Conservation (phyloP, 2,113 vertebrate genomes). For the Oreochromis tanganicae region DNA sequence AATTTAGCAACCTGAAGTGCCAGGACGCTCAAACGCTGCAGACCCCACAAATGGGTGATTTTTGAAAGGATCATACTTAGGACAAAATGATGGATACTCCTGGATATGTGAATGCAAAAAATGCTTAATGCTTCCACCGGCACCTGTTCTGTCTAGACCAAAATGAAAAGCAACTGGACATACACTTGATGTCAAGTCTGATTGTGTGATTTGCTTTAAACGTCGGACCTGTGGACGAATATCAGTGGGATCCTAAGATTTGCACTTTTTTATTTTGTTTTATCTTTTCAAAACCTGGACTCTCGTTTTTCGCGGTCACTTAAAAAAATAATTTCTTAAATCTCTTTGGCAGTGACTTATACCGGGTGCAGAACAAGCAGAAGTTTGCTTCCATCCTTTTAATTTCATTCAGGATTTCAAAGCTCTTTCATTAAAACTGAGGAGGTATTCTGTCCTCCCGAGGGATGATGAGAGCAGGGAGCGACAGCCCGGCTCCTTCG, state of each 20-base stretch:
- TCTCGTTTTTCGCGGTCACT: neutral
- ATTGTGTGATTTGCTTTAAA: neutral
- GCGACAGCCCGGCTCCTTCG: constrained; percentile 52
- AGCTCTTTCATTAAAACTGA: neutral
- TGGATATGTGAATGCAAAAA: neutral
- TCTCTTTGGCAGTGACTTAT: neutral
- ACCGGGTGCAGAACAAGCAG: neutral
- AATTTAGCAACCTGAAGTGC: neutral
- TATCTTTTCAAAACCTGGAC: neutral
- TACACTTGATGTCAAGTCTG: neutral
- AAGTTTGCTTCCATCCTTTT: neutral
- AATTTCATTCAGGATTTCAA: neutral
- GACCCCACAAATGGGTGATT: neutral
- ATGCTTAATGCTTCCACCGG: neutral
- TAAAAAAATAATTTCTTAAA: neutral
- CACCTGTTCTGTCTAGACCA: neutral
- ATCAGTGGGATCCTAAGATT: neutral
- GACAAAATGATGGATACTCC: neutral
- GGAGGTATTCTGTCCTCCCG: constrained; percentile 6
- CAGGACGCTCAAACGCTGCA: neutral
- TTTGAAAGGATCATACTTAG: neutral
- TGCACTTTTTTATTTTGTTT: neutral
- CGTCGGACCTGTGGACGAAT: neutral
- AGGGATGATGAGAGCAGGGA: constrained; percentile 61
- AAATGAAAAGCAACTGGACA: neutral